Percentiles rank a stretch among this genome's conserved stretches.
Evolutionary conservation across 2,113 vertebrate genomes (phyloP).

Genomic region (Lamprologus lemairii): DNA sequence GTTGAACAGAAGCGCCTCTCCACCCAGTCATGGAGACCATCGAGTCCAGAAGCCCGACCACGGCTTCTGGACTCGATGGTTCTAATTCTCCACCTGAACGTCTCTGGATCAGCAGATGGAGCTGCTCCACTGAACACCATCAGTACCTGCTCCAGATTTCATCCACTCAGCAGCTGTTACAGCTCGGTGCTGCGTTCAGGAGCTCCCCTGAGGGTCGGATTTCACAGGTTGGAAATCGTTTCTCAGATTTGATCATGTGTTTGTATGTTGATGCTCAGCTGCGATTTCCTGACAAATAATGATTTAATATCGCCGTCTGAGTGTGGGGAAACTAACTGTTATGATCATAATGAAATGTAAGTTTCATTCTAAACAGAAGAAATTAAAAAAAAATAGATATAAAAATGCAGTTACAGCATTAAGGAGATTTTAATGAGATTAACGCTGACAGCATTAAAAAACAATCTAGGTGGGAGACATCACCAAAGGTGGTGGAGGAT

Average conservation of each 20-base stretch:
- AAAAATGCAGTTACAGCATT: background rate
- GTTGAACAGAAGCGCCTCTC: background rate
- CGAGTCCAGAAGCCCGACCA: background rate
- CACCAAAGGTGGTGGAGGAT: background rate
- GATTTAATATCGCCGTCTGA: rapidly evolving
- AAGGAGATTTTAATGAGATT: background rate
- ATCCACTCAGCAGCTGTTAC: background rate
- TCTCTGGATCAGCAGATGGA: background rate
- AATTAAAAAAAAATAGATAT: background rate
- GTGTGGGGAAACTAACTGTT: background rate
- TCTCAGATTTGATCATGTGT: background rate
- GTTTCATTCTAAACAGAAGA: background rate
- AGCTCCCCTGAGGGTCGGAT: background rate
- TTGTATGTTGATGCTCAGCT: background rate
- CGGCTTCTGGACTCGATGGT: background rate
- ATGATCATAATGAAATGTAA: background rate
- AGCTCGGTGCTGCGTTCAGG: background rate
- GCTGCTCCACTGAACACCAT: background rate
- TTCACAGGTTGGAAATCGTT: background rate
- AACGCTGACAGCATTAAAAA: background rate
- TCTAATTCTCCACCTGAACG: background rate
- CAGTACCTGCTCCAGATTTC: background rate
- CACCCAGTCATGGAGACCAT: background rate
- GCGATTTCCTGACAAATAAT: background rate
- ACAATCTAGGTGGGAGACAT: background rate